phyloP scores from a whole-genome alignment of 2,113 vertebrate species.

The Petroica traversi region DNA sequence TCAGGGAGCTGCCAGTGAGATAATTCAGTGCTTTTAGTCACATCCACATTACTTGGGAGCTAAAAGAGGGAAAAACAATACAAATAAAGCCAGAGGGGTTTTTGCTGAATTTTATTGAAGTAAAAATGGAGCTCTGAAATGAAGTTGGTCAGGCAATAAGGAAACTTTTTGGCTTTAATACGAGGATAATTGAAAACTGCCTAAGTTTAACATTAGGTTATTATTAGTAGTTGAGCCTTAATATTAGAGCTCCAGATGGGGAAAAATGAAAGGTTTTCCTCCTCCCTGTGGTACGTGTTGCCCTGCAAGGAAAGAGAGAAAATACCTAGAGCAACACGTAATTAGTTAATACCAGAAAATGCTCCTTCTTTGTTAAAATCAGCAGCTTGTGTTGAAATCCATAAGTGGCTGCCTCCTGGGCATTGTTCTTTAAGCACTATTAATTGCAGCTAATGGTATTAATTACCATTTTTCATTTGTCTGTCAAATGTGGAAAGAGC shows the following conservation, averaged over 20 bases:
- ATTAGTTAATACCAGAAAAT: background rate
- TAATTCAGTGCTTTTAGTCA: background rate
- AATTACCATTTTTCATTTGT: background rate
- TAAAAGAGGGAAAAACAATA: background rate
- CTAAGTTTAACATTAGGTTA: background rate
- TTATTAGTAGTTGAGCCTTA: background rate
- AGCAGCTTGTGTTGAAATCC: background rate
- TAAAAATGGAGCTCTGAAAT: background rate
- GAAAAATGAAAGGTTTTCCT: background rate
- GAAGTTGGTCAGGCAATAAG: background rate
- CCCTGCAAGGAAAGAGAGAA: background rate
- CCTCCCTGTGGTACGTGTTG: background rate
- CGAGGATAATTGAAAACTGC: background rate
- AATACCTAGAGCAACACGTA: background rate
- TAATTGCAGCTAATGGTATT: slow-evolving; percentile 11
- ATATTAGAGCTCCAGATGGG: background rate
- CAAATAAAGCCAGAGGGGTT: background rate
- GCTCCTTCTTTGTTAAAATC: background rate
- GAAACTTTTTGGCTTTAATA: background rate
- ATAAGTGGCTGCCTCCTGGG: background rate
- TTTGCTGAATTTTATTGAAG: background rate
- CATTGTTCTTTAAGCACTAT: background rate
- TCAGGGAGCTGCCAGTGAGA: background rate
- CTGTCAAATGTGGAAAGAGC: background rate
- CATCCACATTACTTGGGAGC: background rate